Evolutionary conservation across 2,113 vertebrate genomes (phyloP).

Genomic region (Oreotragus oreotragus): DNA sequence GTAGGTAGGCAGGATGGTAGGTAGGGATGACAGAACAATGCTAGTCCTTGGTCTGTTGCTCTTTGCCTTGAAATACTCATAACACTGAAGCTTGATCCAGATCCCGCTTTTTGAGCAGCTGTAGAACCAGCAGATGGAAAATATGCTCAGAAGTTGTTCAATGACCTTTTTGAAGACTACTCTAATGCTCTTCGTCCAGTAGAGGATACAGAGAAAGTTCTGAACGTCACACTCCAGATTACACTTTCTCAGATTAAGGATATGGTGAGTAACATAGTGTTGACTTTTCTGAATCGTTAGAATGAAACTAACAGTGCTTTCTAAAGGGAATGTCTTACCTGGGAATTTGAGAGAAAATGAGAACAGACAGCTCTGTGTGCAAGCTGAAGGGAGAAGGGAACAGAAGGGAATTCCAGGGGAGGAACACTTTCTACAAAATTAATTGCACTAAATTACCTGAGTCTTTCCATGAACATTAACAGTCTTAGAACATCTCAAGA

Average conservation of each 20-base stretch:
- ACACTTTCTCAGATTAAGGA: constrained; percentile 99
- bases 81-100: background rate
- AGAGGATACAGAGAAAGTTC: constrained; percentile 93
- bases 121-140: constrained; percentile 90
- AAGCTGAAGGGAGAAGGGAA: background rate
- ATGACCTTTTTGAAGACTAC: constrained; percentile 92
- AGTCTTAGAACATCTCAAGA: background rate
- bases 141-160: constrained; percentile 94
- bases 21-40: background rate
- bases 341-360: background rate
- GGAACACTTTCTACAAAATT: background rate
- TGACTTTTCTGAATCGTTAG: background rate
- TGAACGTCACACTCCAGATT: constrained; percentile 97
- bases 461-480: background rate
- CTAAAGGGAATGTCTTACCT: background rate
- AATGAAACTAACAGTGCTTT: background rate
- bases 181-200: constrained; percentile 93
- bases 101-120: constrained; percentile 76
- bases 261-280: constrained; percentile 85
- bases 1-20: background rate
- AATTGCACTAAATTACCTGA: background rate
- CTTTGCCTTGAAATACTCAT: background rate
- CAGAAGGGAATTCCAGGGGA: background rate
- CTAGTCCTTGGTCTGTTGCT: background rate
- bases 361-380: background rate